Evolutionary conservation across 2,113 vertebrate species (phyloP), one percentile per base, ranked within the genome.

Genomic region (Rissa tridactyla): DNA sequence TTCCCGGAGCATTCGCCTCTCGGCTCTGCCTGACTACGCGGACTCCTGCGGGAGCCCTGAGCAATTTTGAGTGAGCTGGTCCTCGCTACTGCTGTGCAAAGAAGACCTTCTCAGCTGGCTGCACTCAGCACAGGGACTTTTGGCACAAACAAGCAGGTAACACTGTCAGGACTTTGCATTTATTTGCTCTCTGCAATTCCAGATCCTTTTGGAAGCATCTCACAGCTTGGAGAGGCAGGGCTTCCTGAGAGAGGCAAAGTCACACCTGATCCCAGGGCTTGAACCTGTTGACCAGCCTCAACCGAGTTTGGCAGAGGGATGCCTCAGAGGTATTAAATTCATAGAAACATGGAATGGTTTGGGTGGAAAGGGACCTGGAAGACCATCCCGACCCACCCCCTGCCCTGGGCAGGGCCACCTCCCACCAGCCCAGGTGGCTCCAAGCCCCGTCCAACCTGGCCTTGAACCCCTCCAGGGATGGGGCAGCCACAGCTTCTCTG

Each of bases 331-430:
- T 19, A 25, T 11, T 18, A 27, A 46, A 38, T 62, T 36, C 21
- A n/a, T 60, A 60, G 57, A n/a, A n/a, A 10, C 57, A n/a, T 8
- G 4, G 20, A 58, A 34, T 10, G 57, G 32, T 22, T 22, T 14
- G 32, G 6, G 32, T 58, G 9, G 57, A 32, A 58, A 34, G 6
- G 5, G 57, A 58, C 32, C 57, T 22, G 15, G 9, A 58, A 58
- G 13, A 4, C 6, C 20, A 15, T 4, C 20, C 5, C 2, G 11
- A 32, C 0, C 55, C 51, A 27, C 30, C 30, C 55, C 30, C 32
- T n/a, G 57, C 57, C 32, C 32, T 14, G 20, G 32, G 57, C 57
- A 58, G 32, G 20, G 57, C 2, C 55, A 58, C 55, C 55, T 13
- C 55, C 55, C 55, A 8, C 55, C 55, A 57, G 55, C 11, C 55